Evolutionary conservation across 2,113 vertebrate species (phyloP).

Genomic region (Oryzias curvinotus): DNA sequence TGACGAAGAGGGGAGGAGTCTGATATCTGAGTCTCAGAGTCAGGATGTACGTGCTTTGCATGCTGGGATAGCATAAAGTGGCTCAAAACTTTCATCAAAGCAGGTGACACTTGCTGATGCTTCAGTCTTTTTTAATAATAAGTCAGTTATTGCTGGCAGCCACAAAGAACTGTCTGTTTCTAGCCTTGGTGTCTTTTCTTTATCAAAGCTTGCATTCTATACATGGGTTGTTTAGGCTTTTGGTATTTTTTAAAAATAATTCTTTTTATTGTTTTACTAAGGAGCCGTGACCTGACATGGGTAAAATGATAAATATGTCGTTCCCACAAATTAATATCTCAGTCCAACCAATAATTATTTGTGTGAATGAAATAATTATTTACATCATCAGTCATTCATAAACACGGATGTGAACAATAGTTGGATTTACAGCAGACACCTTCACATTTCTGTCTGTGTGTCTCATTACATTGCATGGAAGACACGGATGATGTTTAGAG

Average conservation of each 20-base stretch:
- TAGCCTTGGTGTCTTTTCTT: conserved; percentile 12
- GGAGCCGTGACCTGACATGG: too few species aligned
- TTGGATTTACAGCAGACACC: too few species aligned
- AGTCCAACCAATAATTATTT: too few species aligned
- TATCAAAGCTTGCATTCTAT: conserved; percentile 2
- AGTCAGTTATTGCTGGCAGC: conserved; percentile 12
- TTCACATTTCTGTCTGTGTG: too few species aligned
- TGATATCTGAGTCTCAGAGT: conserved; percentile 79
- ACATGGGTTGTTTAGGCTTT: conserved; percentile 25
- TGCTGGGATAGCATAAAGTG: conserved; percentile 52
- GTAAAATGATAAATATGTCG: too few species aligned
- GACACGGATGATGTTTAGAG: too few species aligned
- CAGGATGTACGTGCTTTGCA: conserved; percentile 84
- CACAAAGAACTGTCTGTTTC: conserved; percentile 4
- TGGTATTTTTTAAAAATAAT: neutral
- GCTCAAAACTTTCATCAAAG: conserved; percentile 47
- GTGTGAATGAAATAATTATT: too few species aligned
- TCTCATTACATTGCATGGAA: too few species aligned
- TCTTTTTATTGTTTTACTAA: too few species aligned
- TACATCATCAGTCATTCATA: too few species aligned
- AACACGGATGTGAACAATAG: too few species aligned
- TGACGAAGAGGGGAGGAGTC: conserved; percentile 83
- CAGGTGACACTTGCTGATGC: conserved; percentile 48
- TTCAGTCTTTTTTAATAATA: conserved; percentile 34
- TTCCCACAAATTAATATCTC: too few species aligned